A percentile compares a stretch with the other conserved stretches of the same genome.
Conservation (phyloP, 2,113 vertebrate species). For the Muntiacus reevesi region DNA sequence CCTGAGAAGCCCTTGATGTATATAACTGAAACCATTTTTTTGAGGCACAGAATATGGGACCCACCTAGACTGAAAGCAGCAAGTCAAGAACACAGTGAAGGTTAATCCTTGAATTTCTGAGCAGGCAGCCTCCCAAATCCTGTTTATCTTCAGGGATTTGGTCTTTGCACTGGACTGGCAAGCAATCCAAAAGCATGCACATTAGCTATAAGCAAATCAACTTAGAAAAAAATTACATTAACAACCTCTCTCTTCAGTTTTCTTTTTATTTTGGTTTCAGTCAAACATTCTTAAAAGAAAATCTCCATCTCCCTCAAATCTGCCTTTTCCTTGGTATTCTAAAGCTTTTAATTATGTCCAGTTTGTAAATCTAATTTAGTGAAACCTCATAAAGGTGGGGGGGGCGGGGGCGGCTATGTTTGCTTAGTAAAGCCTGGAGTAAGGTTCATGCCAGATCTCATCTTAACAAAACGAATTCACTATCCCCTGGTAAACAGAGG, state of each 20-base stretch:
- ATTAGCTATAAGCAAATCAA: conserved; percentile 26
- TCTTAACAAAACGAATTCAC: conserved; percentile 43
- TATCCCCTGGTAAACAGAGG: conserved; percentile 7
- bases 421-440: conserved; percentile 15
- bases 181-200: conserved; percentile 5
- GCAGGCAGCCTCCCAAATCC: not conserved
- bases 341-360: conserved; percentile 38
- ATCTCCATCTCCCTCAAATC: not conserved
- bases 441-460: conserved; percentile 28
- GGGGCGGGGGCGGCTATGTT: not conserved
- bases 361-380: conserved; percentile 48
- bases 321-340: not conserved
- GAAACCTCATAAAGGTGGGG: not conserved
- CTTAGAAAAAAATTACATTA: not conserved
- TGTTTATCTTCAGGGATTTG: not conserved
- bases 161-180: not conserved
- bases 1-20: not conserved
- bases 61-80: not conserved
- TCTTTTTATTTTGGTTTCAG: conserved; percentile 43
- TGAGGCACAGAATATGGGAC: not conserved
- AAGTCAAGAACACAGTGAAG: not conserved
- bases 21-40: not conserved
- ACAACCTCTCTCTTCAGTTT: not conserved
- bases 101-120: not conserved
- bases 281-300: conserved; percentile 26